These are phyloP conservation scores for Colletes collaris DNA, from an alignment of 2,888 invertebrate species.

Conservation along the genomic window DNA sequence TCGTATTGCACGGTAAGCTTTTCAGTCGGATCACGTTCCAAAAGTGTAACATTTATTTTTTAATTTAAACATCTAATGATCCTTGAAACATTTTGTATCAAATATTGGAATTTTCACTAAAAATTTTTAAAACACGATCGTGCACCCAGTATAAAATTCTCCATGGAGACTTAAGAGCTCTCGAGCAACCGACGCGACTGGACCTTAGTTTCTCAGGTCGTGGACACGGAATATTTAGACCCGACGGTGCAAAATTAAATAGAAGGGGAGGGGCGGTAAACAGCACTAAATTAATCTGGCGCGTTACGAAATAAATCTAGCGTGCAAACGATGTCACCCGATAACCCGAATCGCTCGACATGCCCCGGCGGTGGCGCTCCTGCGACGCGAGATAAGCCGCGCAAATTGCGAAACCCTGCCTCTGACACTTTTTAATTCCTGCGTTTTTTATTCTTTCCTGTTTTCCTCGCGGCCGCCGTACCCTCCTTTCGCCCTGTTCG, in stretches of 20 bases:
- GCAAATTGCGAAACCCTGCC: slow-evolving; percentile 47
- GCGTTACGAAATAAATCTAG: slow-evolving; percentile 36
- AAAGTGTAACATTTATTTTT: no score
- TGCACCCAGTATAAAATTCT: no score
- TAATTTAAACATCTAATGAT: no score
- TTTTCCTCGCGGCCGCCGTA: not conserved
- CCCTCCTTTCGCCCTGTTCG: not conserved
- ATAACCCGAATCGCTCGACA: slow-evolving; percentile 39
- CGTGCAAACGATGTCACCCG: slow-evolving; percentile 37
- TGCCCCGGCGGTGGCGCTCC: slow-evolving; percentile 16
- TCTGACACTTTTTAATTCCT: slow-evolving; percentile 54
- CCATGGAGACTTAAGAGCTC: no score
- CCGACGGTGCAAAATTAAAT: slow-evolving; percentile 22
- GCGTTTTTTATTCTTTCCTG: slow-evolving; percentile 14
- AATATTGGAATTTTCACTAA: no score
- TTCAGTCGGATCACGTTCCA: no score
- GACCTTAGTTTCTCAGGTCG: not conserved
- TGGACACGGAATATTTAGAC: not conserved
- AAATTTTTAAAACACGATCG: no score
- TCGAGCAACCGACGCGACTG: not conserved
- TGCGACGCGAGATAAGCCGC: slow-evolving; percentile 42
- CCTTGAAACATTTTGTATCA: no score
- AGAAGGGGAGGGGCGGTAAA: slow-evolving; percentile 7
- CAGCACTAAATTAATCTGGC: slow-evolving; percentile 17
- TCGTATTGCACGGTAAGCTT: no score